A percentile compares a stretch with the other conserved stretches of the same genome.
These are phyloP conservation scores for Dasysyrphus tricinctus DNA, from an alignment of 2,888 invertebrate genomes.

Conservation along the genomic window DNA sequence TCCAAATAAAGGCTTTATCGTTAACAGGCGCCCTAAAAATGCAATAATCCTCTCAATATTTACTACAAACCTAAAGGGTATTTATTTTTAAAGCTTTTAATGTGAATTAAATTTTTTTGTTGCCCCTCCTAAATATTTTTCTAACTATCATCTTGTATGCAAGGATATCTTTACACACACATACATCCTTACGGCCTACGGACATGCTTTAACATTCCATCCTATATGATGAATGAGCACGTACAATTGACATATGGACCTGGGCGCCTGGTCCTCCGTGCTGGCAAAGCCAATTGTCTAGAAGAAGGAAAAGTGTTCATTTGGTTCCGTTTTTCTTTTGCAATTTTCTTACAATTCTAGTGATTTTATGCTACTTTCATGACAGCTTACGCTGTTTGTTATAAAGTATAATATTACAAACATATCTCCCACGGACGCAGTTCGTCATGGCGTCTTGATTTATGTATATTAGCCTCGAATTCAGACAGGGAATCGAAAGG, in stretches of 20 bases:
- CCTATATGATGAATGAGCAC: conserved; percentile 55
- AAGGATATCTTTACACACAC: too few relatives aligned
- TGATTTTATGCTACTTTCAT: conserved; percentile 38
- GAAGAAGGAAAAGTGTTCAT: conserved; percentile 22
- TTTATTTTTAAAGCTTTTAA: too few relatives aligned
- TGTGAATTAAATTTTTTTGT: too few relatives aligned
- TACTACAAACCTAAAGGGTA: too few relatives aligned
- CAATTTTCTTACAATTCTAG: conserved; percentile 20
- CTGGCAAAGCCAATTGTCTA: conserved; percentile 26
- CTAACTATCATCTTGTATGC: neutral
- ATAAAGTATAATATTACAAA: neutral
- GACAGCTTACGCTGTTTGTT: conserved; percentile 29
- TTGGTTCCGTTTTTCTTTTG: neutral
- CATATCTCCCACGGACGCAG: neutral
- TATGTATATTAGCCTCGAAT: conserved; percentile 6
- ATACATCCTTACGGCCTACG: too few relatives aligned
- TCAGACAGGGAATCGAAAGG: neutral
- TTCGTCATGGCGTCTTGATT: conserved; percentile 5
- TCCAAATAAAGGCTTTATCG: too few relatives aligned
- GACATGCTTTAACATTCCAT: neutral
- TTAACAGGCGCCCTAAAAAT: too few relatives aligned
- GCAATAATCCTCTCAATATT: too few relatives aligned
- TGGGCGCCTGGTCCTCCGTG: neutral
- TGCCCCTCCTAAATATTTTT: neutral
- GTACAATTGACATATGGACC: conserved; percentile 53